phyloP scores from a whole-genome alignment of 1,140 invertebrate species.

The Nilaparvata lugens region DNA sequence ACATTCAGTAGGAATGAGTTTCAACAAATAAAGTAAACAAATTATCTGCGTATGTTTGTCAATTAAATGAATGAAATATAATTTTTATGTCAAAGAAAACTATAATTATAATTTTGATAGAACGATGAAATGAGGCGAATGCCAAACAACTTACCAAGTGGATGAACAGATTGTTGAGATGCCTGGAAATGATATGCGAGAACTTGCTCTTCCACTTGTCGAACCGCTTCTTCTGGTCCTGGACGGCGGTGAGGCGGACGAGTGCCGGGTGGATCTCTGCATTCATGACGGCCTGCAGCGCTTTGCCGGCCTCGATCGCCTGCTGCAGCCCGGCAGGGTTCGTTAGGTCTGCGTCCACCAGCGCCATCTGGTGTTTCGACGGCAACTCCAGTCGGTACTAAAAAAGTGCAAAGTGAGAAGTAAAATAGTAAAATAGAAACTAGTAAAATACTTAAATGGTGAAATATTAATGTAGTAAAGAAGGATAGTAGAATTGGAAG shows the following conservation, averaged over 20 bases:
- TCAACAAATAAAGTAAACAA: no score
- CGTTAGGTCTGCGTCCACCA: slow-evolving; percentile 63
- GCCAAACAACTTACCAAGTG: slow-evolving; percentile 58
- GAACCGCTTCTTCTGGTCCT: slow-evolving; percentile 79
- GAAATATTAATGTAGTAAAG: no score
- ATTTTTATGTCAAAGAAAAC: slow-evolving; percentile 2
- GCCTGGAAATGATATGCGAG: slow-evolving; percentile 67
- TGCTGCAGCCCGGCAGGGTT: slow-evolving; percentile 61
- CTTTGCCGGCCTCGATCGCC: slow-evolving; percentile 69
- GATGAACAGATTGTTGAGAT: slow-evolving; percentile 89
- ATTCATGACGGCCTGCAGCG: slow-evolving; percentile 67
- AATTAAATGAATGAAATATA: slow-evolving; percentile 2
- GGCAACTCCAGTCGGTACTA: slow-evolving; percentile 67
- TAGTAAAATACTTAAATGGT: no score
- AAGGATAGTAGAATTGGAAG: no score
- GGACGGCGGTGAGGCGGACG: slow-evolving; percentile 64
- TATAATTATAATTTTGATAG: no score
- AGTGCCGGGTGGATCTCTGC: slow-evolving; percentile 55
- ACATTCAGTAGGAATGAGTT: no score
- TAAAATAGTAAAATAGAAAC: no score
- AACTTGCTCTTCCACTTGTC: slow-evolving; percentile 79
- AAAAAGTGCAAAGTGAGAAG: slow-evolving; percentile 22
- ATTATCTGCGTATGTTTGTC: no score
- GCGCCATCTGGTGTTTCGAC: slow-evolving; percentile 52
- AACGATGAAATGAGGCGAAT: not conserved